Evolutionary conservation across 2,113 vertebrate genomes (phyloP).

Genomic region (Garra rufa): DNA sequence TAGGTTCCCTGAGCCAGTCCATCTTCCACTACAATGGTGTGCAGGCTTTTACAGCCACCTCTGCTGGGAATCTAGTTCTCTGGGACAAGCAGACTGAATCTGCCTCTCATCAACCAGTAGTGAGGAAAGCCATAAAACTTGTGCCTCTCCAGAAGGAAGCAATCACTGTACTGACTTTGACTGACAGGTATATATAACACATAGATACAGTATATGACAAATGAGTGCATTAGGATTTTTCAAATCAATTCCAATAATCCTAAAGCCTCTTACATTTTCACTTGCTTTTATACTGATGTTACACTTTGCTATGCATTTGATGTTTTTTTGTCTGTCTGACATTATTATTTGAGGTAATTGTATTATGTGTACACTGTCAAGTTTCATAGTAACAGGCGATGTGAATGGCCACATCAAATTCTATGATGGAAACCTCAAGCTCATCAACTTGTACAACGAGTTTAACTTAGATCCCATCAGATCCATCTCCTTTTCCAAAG

Average conservation of each 20-base stretch:
- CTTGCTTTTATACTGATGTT: not conserved
- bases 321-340: conserved; percentile 16
- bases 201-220: not conserved
- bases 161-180: conserved; percentile 79
- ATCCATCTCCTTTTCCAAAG: conserved; percentile 86
- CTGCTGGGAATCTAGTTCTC: conserved; percentile 79
- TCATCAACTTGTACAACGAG: conserved; percentile 76
- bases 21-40: conserved; percentile 78
- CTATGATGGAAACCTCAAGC: conserved; percentile 76
- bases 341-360: not conserved
- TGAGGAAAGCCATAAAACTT: conserved; percentile 69
- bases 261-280: not conserved
- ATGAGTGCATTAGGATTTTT: not conserved
- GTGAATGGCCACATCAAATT: conserved; percentile 82
- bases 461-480: conserved; percentile 77
- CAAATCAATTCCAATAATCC: not conserved
- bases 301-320: not conserved
- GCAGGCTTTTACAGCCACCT: conserved; percentile 78
- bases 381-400: conserved; percentile 86
- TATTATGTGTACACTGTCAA: conserved; percentile 61
- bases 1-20: conserved; percentile 80
- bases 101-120: not conserved
- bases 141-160: conserved; percentile 79
- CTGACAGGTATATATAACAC: conserved; percentile 77
- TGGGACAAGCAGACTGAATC: conserved; percentile 71